Evolutionary conservation across 2,888 invertebrate species (phyloP), one percentile per base, ranked within the genome.

Genomic region (Drosophila koepferae): DNA sequence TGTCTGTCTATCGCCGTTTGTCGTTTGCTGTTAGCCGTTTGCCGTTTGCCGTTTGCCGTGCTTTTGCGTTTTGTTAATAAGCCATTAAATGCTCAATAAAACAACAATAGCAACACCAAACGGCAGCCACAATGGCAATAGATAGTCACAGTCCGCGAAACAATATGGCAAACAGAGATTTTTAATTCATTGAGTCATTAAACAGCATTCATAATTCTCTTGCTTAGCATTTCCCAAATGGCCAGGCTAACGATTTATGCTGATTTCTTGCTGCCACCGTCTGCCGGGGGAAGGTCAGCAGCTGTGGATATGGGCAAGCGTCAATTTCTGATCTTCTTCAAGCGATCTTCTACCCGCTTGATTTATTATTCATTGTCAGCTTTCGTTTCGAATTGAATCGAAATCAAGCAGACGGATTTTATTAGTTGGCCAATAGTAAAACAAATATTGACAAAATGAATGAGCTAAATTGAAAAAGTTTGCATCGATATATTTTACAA

Each of bases 121-220:
- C 60, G 60, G 23, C 28, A 46, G 59, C 36, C 48, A 63, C 63
- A 62, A 70, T 68, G 44, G 60, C 71, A 64, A 55, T 49, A 72
- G 44, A 59, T 61, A 60, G 54, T 64, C 56, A 59, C 58, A 36
- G 28, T 36, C 61, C 62, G n/a, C 59, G 68, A 67, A 70, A 68
- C 63, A 69, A 81, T 66, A 64, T 69, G 63, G 23, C 38, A 36
- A 73, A 55, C 43, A 65, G 40, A 67, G 40, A 64, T 66, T 71
- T 58, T 80, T 66, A 83, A 86, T 84, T 86, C 89, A 86, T 84
- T 89, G 72, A 84, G 84, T 81, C 84, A 84, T 84, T 84, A 86
- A 86, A 86, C 77, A 83, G 72, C 82, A 82, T 83, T 89, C 81
- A 80, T 80, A 82, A 80, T 77, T 77, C 74, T 64, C 83, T 70